Evolutionary conservation across 2,113 vertebrate genomes (phyloP), one percentile per base, ranked within the genome.

Genomic region (Neogale vison): DNA sequence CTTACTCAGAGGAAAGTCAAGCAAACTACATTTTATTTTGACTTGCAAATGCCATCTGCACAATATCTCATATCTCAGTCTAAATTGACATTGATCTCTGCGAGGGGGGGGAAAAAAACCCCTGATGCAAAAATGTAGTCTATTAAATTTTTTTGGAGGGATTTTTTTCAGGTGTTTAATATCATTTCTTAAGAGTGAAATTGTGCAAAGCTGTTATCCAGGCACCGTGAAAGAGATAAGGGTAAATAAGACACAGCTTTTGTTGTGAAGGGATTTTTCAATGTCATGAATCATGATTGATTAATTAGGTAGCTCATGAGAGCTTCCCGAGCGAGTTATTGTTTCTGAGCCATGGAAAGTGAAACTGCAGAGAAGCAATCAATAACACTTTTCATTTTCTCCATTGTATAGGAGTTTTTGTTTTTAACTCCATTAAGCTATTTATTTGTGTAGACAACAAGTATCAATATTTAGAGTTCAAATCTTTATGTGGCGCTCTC

Each of bases 111-210:
- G 55, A 59, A 65, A 89, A 89, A 17, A 61, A 26, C 76, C 59
- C 8, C 52, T 29, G 42, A 69, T 84, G 23, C 29, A 36, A 83
- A 95, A 93, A n/a, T 36, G 9, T 15, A 72, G 15, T 67, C 45
- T 69, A 55, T 90, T 88, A 87, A 69, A 36, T 52, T 65, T 83
- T 93, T 42, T 77, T 81, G 90, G 59, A 92, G 52, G 11, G 61
- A 61, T 71, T 90, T 77, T 77, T 95, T 67, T 82, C 72, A 86
- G 47, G 34, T 95, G 79, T 84, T 95, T 93, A 93, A 92, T 95
- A 94, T 93, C 29, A 52, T 96, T 95, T 24, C 39, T 71, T 76
- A 72, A 90, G 67, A 74, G 67, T 88, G 63, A 92, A 92, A 50
- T 92, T 36, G 24, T 84, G 61, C 36, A 50, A 80, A 94, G 29